phyloP scores from a whole-genome alignment of 2,888 invertebrate species.

The Drosophila yooni region DNA sequence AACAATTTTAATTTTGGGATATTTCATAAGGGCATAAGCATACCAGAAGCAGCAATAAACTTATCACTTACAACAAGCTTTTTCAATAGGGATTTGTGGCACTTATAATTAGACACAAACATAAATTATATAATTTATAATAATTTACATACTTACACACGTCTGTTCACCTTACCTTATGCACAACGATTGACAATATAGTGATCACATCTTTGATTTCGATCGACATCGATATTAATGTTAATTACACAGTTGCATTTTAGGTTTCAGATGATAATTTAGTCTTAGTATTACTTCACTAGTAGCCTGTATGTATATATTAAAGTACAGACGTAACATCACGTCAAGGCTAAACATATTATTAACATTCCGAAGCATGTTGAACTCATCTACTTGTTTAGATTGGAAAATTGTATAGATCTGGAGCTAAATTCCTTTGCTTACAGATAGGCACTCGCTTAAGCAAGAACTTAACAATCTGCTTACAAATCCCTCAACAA shows the following conservation, averaged over 20 bases:
- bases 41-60: not conserved
- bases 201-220: too few relatives aligned
- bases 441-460: not conserved
- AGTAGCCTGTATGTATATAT: not conserved
- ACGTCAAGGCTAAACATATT: not conserved
- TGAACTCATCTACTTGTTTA: not conserved
- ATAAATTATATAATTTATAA: too few relatives aligned
- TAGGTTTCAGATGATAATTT: accelerated
- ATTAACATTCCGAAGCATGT: not conserved
- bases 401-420: not conserved
- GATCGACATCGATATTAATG: too few relatives aligned
- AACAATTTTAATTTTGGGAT: not conserved
- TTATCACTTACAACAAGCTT: not conserved
- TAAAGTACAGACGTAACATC: not conserved
- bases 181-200: too few relatives aligned
- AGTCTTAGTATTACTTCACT: too few relatives aligned
- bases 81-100: not conserved
- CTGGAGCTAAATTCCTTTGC: not conserved
- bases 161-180: too few relatives aligned
- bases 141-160: too few relatives aligned
- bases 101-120: too few relatives aligned
- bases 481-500: not conserved
- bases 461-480: not conserved
- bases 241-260: too few relatives aligned
- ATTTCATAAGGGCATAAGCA: not conserved